A percentile compares a stretch with the other conserved stretches of the same genome.
Conservation (phyloP, 2,888 invertebrate genomes). For the Bombyx huttoni region DNA sequence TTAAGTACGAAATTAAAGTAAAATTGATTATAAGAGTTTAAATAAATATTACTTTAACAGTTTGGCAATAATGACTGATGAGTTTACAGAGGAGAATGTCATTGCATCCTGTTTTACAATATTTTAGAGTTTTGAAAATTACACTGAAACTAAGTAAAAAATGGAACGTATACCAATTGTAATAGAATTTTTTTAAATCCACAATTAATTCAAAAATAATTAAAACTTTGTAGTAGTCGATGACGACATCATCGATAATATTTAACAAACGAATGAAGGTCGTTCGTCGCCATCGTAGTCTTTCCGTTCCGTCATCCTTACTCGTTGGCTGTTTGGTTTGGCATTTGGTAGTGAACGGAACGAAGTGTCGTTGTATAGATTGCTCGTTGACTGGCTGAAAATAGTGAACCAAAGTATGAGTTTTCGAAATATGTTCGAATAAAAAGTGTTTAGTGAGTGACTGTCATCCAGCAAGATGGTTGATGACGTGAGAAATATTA, state of each 20-base stretch:
- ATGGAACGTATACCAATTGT: too few species aligned
- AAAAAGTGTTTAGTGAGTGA: conserved; percentile 68
- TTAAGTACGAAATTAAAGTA: too few species aligned
- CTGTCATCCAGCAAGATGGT: conserved; percentile 71
- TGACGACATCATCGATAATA: conserved; percentile 21
- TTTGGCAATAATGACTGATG: too few species aligned
- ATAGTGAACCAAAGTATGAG: conserved; percentile 70
- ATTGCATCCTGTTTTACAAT: background rate
- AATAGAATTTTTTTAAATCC: too few species aligned
- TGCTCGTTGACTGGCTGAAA: conserved; percentile 68
- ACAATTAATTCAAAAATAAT: too few species aligned
- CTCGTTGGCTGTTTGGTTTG: conserved; percentile 18
- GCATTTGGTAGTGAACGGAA: conserved; percentile 61
- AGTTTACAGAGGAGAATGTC: conserved; percentile 1
- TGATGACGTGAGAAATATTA: conserved; percentile 69
- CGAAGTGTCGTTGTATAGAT: conserved; percentile 68
- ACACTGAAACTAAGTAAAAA: too few species aligned
- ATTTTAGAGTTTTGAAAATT: too few species aligned
- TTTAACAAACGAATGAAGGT: conserved; percentile 22
- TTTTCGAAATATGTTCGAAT: conserved; percentile 71
- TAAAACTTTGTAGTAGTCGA: conserved; percentile 5
- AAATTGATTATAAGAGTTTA: too few species aligned
- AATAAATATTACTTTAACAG: too few species aligned
- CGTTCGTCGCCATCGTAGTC: conserved; percentile 33
- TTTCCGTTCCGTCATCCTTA: conserved; percentile 17